Conservation (phyloP, 2,797 vertebrate species). For the Gambelia wislizenii region DNA sequence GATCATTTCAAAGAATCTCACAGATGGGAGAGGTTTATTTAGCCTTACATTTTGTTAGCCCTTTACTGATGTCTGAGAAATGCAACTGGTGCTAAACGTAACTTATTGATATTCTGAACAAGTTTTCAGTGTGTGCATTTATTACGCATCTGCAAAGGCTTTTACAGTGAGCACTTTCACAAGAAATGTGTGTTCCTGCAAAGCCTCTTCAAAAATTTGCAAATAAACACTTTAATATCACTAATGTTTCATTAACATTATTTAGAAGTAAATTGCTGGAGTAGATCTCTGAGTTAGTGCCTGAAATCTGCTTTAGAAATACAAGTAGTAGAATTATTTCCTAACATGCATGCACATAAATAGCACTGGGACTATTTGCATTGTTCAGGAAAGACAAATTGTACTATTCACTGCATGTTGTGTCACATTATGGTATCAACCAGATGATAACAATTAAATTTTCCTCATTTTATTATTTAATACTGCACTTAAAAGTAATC, state of each 20-base stretch:
- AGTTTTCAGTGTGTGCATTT: constrained; percentile 77
- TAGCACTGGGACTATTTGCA: not conserved
- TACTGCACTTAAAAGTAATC: not conserved
- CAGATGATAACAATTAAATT: not conserved
- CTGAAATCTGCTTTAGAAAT: not conserved
- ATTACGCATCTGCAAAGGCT: constrained; percentile 69
- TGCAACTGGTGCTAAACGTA: constrained; percentile 73
- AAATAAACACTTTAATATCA: not conserved
- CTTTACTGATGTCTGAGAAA: constrained; percentile 44
- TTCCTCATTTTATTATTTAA: not conserved
- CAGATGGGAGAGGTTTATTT: constrained; percentile 53
- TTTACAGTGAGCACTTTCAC: constrained; percentile 60
- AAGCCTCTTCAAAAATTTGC: not conserved
- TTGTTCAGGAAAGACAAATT: not conserved
- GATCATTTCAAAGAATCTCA: constrained; percentile 45
- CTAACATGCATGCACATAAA: not conserved
- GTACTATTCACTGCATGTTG: not conserved
- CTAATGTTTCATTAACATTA: not conserved
- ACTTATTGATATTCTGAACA: constrained; percentile 74
- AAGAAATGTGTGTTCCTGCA: not conserved
- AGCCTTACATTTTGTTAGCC: constrained; percentile 58
- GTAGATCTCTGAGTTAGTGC: not conserved
- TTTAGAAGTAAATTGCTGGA: not conserved
- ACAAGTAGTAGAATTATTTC: not conserved
- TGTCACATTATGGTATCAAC: not conserved